Conservation (phyloP, 2,888 invertebrate species). For the Lasius fuliginosus region DNA sequence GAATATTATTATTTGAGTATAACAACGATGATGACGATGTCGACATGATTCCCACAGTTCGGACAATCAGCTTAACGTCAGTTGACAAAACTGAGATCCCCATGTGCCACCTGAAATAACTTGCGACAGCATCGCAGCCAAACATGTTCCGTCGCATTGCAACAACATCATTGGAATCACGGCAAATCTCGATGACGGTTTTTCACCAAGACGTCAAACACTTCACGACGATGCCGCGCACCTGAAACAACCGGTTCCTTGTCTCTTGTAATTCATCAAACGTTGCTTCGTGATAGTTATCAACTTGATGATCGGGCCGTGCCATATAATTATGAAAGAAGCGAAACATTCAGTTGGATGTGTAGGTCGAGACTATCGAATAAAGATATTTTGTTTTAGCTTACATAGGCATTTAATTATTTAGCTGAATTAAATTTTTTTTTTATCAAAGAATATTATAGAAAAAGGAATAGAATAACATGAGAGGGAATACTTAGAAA, state of each 20-base stretch:
- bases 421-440: not conserved
- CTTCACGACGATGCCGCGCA: conserved; percentile 65
- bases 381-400: not conserved
- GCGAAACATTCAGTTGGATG: not conserved
- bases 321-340: not conserved
- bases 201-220: conserved; percentile 71
- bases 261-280: not conserved
- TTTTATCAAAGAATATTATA: not conserved
- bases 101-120: conserved; percentile 83
- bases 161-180: conserved; percentile 80
- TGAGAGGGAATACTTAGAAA: not conserved
- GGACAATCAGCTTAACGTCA: conserved; percentile 65
- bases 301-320: conserved; percentile 52
- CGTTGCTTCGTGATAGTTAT: conserved; percentile 58
- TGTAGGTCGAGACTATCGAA: not conserved
- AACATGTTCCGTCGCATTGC: conserved; percentile 80
- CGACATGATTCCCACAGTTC: conserved; percentile 67
- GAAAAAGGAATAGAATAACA: not conserved
- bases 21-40: conserved; percentile 33
- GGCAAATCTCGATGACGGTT: conserved; percentile 69
- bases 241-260: conserved; percentile 78
- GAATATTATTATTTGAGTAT: conserved; percentile 21
- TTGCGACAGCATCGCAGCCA: conserved; percentile 77
- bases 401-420: not conserved
- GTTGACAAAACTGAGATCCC: conserved; percentile 80